A percentile compares a stretch with the other conserved stretches of the same genome.
These are phyloP conservation scores for Buceros bicornis DNA, from an alignment of 2,797 vertebrate genomes.

Conservation along the genomic window DNA sequence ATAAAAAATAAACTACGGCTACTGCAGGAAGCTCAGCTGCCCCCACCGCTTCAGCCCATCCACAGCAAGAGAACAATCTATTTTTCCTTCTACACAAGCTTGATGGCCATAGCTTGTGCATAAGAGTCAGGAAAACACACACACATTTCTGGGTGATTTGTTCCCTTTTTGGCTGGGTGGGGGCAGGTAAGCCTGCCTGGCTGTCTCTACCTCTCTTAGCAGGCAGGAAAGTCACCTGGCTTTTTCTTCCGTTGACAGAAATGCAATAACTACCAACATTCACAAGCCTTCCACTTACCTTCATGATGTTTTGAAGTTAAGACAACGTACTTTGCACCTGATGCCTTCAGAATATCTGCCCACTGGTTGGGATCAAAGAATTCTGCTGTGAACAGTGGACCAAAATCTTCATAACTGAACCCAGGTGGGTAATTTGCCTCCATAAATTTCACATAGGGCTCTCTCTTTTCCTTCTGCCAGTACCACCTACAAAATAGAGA, in stretches of 20 bases:
- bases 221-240: not conserved
- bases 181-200: not conserved
- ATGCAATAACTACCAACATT: not conserved
- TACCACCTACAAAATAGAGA: conserved; percentile 86
- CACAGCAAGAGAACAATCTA: not conserved
- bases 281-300: conserved; percentile 81
- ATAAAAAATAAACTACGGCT: not conserved
- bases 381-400: conserved; percentile 88
- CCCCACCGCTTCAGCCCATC: not conserved
- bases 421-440: conserved; percentile 88
- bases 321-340: conserved; percentile 95
- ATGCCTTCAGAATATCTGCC: conserved; percentile 89
- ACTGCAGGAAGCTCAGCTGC: not conserved
- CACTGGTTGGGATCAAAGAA: conserved; percentile 91
- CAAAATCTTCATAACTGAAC: conserved; percentile 94
- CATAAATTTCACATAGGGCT: conserved; percentile 90
- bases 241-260: conserved; percentile 15
- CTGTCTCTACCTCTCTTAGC: not conserved
- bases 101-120: not conserved
- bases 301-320: conserved; percentile 98
- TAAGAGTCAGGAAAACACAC: not conserved
- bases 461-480: conserved; percentile 85
- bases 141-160: not conserved
- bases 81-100: not conserved
- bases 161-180: not conserved